phyloP scores from a whole-genome alignment of 1,140 invertebrate genomes.

The Eupeodes corollae region DNA sequence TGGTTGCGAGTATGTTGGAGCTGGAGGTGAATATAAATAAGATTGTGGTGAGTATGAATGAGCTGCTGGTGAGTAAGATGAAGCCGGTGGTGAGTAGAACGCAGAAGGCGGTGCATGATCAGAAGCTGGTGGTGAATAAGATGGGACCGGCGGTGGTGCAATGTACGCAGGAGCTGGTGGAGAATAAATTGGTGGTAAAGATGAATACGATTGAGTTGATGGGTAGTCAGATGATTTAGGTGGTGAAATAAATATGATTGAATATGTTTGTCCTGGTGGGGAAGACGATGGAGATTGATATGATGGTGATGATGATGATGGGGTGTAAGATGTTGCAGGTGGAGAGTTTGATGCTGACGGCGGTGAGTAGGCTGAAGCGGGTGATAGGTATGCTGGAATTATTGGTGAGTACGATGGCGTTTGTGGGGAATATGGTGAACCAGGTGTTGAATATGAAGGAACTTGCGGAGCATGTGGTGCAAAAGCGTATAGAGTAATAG shows the following conservation, averaged over 20 bases:
- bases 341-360: background rate
- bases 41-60: background rate
- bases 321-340: slow-evolving; percentile 5
- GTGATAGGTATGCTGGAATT: background rate
- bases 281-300: background rate
- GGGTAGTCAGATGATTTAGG: background rate
- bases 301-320: background rate
- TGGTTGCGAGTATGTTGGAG: background rate
- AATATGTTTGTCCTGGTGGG: background rate
- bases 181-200: background rate
- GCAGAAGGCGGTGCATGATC: background rate
- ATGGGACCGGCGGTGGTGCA: slow-evolving; percentile 1
- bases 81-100: background rate
- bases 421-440: background rate
- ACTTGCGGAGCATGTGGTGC: background rate
- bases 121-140: slow-evolving; percentile 5
- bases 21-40: no score
- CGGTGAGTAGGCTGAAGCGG: background rate
- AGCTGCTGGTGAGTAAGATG: background rate
- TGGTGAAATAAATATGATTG: no score
- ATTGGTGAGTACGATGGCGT: background rate
- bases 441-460: background rate
- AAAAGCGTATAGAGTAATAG: background rate
- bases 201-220: background rate
- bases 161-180: background rate